Evolutionary conservation across 2,888 invertebrate species (phyloP), one percentile per base, ranked within the genome.

Genomic region (Noctua pronuba): DNA sequence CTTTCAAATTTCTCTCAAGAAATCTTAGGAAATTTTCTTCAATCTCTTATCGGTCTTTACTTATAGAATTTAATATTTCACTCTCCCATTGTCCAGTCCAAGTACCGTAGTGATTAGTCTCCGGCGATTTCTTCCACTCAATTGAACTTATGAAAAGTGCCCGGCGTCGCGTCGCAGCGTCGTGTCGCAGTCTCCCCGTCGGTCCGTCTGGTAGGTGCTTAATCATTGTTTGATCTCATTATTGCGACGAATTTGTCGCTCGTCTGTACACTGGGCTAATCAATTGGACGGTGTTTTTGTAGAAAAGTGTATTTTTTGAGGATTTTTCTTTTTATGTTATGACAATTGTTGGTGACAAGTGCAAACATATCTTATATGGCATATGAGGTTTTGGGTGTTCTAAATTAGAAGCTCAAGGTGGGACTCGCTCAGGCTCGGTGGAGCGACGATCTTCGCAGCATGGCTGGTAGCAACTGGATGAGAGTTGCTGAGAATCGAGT

Each of bases 121-220:
- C 91, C 88, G 89, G 90, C 92, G 94, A 94, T 95, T 94, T 94
- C 92, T 95, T 96, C 95, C 95, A 89, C 91, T 92, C 96, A 95
- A 96, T 96, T 96, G 95, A 95, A 95, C 96, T 96, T 94, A 95
- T 94, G 94, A 95, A 95, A 95, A 95, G 93, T 94, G 89, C 84
- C 88, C 80, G 77, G 80, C 82, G 90, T 82, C 85, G 87, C 44
- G 86, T 81, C 78, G 86, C 77, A n/a, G 70, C 73, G 85, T 79
- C 83, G 78, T 52, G 73, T 80, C 77, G 83, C 80, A 86, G 87
- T 83, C 60, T 87, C 84, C 83, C 67, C 76, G 82, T 62, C 76
- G 75, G 88, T 85, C 90, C 78, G 46, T 66, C 46, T 28, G 79
- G 46, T 58, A n/a, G 62, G n/a, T 87, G 90, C 89, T 76, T 95